phyloP scores from a whole-genome alignment of 1,140 invertebrate species.

The Diorhabda elongata region DNA sequence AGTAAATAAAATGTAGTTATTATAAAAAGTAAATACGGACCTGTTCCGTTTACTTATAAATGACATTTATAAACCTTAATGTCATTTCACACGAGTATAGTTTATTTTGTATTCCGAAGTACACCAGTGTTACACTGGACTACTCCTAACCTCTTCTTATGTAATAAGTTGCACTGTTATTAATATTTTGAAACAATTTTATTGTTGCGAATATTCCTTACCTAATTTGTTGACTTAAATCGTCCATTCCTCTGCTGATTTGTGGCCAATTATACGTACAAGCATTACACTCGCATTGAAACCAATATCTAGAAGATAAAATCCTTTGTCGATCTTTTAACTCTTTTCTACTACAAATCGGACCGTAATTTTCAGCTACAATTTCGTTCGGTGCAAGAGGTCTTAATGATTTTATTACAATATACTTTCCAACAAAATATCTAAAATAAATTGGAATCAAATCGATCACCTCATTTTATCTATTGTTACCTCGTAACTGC shows the following conservation, averaged over 20 bases:
- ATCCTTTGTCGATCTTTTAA: conserved; percentile 60
- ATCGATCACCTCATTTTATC: not conserved
- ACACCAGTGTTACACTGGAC: no score
- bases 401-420: conserved; percentile 66
- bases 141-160: no score
- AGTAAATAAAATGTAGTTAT: no score
- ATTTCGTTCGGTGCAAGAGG: conserved; percentile 60
- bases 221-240: conserved; percentile 30
- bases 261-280: conserved; percentile 72
- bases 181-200: no score
- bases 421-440: conserved; percentile 69
- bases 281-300: conserved; percentile 69
- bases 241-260: conserved; percentile 52
- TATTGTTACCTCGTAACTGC: conserved; percentile 59
- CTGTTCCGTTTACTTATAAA: no score
- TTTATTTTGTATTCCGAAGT: no score
- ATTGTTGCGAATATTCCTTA: conserved; percentile 5
- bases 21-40: no score
- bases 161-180: no score
- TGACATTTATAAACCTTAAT: no score
- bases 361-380: conserved; percentile 83
- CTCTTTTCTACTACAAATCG: conserved; percentile 66
- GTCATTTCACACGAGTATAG: no score
- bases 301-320: conserved; percentile 73
- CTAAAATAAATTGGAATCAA: conserved; percentile 43